A percentile compares a stretch with the other conserved stretches of the same genome.
These are phyloP conservation scores for Sesamia nonagrioides DNA, from an alignment of 1,140 invertebrate genomes.

Conservation along the genomic window DNA sequence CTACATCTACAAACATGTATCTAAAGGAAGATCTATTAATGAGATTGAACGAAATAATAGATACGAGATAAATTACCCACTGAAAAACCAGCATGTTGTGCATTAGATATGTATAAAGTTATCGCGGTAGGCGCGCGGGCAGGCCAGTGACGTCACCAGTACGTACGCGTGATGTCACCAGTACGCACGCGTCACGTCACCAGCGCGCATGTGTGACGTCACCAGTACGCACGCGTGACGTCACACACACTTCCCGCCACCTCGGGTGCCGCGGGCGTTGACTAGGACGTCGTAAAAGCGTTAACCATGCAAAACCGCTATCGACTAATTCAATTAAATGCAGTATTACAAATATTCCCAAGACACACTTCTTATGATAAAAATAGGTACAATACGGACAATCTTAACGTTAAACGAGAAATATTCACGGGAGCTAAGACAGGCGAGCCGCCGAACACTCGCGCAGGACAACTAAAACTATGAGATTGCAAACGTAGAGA, in stretches of 20 bases:
- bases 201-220: background rate
- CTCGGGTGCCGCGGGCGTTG: conserved; percentile 19
- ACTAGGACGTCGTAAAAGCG: conserved; percentile 57
- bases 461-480: conserved; percentile 62
- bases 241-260: background rate
- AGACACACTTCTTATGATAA: conserved; percentile 49
- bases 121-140: background rate
- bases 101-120: conserved; percentile 63
- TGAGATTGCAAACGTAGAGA: conserved; percentile 65
- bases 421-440: conserved; percentile 3
- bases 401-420: conserved; percentile 26
- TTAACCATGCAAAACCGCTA: conserved; percentile 52
- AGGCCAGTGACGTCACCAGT: background rate
- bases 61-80: conserved; percentile 47
- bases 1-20: conserved; percentile 57
- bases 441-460: conserved; percentile 7
- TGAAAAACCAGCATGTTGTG: conserved; percentile 55
- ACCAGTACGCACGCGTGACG: background rate
- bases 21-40: conserved; percentile 58
- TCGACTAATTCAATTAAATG: conserved; percentile 63
- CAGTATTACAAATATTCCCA: conserved; percentile 53
- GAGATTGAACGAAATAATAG: conserved; percentile 51
- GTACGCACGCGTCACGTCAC: background rate
- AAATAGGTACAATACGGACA: conserved; percentile 46
- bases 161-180: background rate